These are phyloP conservation scores for Colinus virginianus DNA, from an alignment of 2,113 vertebrate species.

Conservation along the genomic window DNA sequence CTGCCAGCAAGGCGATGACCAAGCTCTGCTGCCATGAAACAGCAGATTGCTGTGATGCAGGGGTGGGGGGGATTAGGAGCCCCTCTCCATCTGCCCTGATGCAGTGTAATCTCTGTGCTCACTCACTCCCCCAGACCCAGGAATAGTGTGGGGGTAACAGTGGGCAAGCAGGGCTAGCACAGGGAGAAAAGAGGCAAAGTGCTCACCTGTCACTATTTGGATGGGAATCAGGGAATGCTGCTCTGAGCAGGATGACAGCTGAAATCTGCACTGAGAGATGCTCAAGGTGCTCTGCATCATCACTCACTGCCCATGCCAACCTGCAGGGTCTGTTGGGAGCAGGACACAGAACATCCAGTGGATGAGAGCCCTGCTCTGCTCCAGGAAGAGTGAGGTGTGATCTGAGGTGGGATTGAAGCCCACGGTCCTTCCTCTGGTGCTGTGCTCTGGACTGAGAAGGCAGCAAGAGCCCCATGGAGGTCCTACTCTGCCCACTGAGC, in stretches of 20 bases:
- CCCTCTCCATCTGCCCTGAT: background rate
- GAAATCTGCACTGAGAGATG: background rate
- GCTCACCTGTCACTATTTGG: accelerated
- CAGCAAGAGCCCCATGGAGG: background rate
- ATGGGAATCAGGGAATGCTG: accelerated
- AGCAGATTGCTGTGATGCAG: background rate
- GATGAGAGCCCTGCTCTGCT: accelerated
- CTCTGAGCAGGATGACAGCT: background rate
- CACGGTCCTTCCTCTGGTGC: background rate
- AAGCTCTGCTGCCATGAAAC: background rate
- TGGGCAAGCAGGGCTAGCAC: too few species aligned
- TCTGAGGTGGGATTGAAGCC: background rate
- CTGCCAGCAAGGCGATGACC: background rate
- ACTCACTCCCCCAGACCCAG: too few species aligned
- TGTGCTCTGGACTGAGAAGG: background rate
- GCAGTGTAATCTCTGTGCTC: background rate
- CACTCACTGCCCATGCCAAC: background rate
- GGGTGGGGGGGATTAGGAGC: background rate
- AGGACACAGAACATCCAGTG: accelerated
- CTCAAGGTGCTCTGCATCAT: background rate
- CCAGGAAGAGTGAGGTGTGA: background rate
- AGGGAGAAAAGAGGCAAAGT: background rate
- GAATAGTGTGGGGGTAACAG: background rate
- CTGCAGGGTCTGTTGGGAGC: accelerated
- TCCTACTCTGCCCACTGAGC: too few species aligned